Percentiles rank a stretch among this genome's conserved stretches.
These are phyloP conservation scores for Acromyrmex charruanus DNA, from an alignment of 1,140 invertebrate genomes.

Conservation along the genomic window DNA sequence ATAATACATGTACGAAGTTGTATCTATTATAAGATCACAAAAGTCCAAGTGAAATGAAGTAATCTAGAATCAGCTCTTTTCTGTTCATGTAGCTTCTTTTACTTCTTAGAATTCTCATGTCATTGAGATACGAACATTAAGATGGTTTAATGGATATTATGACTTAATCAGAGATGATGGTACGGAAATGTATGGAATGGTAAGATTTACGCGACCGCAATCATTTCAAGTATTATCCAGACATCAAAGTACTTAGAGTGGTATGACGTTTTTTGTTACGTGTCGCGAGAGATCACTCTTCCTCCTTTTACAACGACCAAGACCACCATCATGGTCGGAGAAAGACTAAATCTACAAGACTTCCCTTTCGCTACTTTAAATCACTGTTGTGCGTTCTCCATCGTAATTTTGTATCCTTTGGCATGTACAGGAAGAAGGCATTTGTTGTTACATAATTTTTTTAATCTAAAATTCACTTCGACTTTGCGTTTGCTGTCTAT, in stretches of 20 bases:
- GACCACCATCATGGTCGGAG: background rate
- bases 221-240: background rate
- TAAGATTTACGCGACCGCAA: background rate
- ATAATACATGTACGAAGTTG: background rate
- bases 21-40: background rate
- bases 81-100: background rate
- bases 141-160: background rate
- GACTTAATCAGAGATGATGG: background rate
- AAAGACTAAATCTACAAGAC: conserved; percentile 14
- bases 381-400: background rate
- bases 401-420: background rate
- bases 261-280: conserved; percentile 28
- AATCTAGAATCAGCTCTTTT: background rate
- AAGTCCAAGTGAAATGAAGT: conserved; percentile 1
- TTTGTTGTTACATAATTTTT: conserved; percentile 34
- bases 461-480: background rate
- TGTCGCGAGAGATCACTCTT: conserved; percentile 7
- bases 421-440: background rate
- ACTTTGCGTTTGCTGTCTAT: background rate
- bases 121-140: background rate
- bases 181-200: conserved; percentile 32
- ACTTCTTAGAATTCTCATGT: background rate
- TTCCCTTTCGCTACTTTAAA: conserved; percentile 53
- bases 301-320: conserved; percentile 37
- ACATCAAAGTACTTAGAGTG: background rate